Conservation (phyloP, 2,888 invertebrate genomes). For the Caenorhabditis afra region DNA sequence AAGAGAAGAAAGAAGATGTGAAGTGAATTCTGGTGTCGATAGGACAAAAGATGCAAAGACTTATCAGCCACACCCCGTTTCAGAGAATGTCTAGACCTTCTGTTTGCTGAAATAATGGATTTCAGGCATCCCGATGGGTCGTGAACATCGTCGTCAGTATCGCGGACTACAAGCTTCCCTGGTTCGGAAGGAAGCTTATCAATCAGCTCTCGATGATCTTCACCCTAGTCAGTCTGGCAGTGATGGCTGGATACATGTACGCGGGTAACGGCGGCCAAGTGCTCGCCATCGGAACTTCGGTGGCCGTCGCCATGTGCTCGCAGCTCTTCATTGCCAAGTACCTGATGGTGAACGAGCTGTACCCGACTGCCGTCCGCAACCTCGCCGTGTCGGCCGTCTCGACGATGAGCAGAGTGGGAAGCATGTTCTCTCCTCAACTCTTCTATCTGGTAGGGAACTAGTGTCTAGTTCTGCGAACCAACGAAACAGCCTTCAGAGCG, state of each 20-base stretch:
- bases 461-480: not conserved
- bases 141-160: slow-evolving; percentile 68
- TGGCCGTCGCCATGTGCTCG: slow-evolving; percentile 68
- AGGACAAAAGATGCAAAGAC: not conserved
- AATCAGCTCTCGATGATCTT: slow-evolving; percentile 62
- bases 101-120: too few relatives aligned
- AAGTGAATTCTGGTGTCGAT: not conserved
- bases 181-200: slow-evolving; percentile 67
- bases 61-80: too few relatives aligned
- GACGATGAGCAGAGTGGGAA: slow-evolving; percentile 69
- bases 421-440: slow-evolving; percentile 72
- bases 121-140: slow-evolving; percentile 63
- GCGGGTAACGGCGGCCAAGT: slow-evolving; percentile 42
- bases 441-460: slow-evolving; percentile 65
- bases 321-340: slow-evolving; percentile 65
- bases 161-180: slow-evolving; percentile 62
- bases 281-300: slow-evolving; percentile 54
- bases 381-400: slow-evolving; percentile 70
- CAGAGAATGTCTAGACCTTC: too few relatives aligned
- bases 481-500: slow-evolving; percentile 30
- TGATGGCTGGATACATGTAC: slow-evolving; percentile 33
- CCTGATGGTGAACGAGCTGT: slow-evolving; percentile 64
- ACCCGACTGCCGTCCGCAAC: slow-evolving; percentile 76
- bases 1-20: not conserved
- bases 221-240: slow-evolving; percentile 37